phyloP scores from a whole-genome alignment of 1,140 invertebrate species.

The Globodera ellingtonae region DNA sequence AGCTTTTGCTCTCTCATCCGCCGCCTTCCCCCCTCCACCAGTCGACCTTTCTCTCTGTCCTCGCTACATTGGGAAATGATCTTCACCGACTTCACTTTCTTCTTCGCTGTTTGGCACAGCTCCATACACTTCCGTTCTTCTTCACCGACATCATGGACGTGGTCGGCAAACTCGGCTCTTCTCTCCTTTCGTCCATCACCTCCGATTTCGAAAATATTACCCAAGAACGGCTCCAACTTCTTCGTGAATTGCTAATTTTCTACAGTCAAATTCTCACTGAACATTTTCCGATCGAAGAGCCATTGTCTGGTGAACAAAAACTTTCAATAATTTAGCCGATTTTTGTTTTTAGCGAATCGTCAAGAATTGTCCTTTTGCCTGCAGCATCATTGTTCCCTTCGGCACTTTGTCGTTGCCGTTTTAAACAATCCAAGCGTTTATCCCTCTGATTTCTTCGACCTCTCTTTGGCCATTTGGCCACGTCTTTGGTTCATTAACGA shows the following conservation, averaged over 20 bases:
- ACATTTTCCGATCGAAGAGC: no score
- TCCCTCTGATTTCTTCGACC: neutral
- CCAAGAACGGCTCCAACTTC: neutral
- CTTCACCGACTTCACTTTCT: neutral
- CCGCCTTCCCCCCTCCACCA: neutral
- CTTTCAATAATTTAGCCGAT: neutral
- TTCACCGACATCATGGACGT: neutral
- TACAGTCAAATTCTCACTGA: neutral
- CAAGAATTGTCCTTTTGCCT: neutral
- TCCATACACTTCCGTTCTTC: neutral
- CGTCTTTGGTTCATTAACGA: neutral
- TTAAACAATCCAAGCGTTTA: neutral
- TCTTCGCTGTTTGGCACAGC: neutral
- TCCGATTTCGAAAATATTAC: neutral
- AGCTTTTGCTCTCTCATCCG: neutral
- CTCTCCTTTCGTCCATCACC: neutral
- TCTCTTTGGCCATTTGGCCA: neutral
- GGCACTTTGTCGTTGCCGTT: neutral
- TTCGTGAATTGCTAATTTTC: neutral
- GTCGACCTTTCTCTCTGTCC: neutral
- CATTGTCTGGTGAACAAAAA: neutral
- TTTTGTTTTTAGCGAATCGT: neutral
- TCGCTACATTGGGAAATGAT: neutral
- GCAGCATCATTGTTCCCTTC: neutral
- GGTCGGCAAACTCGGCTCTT: neutral